phyloP scores from a whole-genome alignment of 2,797 vertebrate genomes.

The Coendou prehensilis region DNA sequence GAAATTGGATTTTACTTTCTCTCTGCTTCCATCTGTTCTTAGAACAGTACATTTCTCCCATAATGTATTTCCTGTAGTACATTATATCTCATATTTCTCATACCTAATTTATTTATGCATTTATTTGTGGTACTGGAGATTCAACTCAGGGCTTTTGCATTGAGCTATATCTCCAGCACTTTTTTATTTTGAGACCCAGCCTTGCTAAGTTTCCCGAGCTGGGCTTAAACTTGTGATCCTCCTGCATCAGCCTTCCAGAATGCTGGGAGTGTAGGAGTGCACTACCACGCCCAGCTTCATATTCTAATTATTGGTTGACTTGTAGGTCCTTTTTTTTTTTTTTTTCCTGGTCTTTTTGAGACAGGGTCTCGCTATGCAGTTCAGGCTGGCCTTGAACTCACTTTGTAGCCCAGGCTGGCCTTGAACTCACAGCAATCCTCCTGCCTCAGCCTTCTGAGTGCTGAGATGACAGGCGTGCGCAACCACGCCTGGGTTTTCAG shows the following conservation, averaged over 20 bases:
- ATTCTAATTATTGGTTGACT: not conserved
- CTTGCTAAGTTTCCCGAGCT: not conserved
- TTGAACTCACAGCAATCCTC: not conserved
- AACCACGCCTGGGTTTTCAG: not conserved
- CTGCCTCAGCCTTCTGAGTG: not conserved
- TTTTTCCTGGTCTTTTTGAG: not conserved
- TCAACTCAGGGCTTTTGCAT: not conserved
- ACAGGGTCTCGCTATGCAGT: not conserved
- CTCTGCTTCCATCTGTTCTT: not conserved
- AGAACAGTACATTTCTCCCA: not conserved
- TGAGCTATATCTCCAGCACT: not conserved
- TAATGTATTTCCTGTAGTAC: not conserved
- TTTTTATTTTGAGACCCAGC: not conserved
- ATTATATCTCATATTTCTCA: not conserved
- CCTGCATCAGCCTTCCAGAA: not conserved
- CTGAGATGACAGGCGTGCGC: not conserved
- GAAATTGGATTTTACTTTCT: conserved; percentile 17
- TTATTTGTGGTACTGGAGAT: not conserved
- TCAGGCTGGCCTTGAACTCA: not conserved
- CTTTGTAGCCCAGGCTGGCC: too few relatives aligned
- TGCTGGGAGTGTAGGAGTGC: not conserved
- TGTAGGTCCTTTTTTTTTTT: not conserved
- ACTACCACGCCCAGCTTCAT: not conserved
- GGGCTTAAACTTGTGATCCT: not conserved
- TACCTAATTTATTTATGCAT: not conserved